These are phyloP conservation scores for Hypena proboscidalis DNA, from an alignment of 2,888 invertebrate species.

Conservation along the genomic window DNA sequence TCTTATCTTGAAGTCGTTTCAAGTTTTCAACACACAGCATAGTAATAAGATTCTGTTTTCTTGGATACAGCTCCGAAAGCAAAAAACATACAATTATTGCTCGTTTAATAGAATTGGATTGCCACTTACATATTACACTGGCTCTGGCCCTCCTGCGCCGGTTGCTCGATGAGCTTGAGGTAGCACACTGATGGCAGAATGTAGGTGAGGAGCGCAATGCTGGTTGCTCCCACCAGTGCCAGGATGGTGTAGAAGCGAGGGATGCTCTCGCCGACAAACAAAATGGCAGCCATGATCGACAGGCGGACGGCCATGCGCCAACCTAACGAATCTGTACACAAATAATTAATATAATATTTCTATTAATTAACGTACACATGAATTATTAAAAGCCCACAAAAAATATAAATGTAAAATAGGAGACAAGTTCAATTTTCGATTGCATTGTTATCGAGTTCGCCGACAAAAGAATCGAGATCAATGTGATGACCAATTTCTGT, in stretches of 20 bases:
- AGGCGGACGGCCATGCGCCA: conserved; percentile 85
- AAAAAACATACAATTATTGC: background rate
- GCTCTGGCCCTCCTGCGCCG: conserved; percentile 55
- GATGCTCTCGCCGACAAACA: conserved; percentile 88
- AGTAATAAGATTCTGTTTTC: too few species aligned
- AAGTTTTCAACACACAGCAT: too few species aligned
- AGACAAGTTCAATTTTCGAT: too few species aligned
- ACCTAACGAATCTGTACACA: conserved; percentile 84
- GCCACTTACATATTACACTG: conserved; percentile 60
- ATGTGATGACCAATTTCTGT: too few species aligned
- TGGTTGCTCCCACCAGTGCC: conserved; percentile 89
- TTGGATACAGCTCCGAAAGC: too few species aligned
- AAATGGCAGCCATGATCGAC: conserved; percentile 83
- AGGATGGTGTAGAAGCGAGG: conserved; percentile 89
- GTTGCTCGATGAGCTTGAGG: conserved; percentile 83
- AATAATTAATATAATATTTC: too few species aligned
- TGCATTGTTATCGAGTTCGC: too few species aligned
- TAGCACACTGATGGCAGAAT: conserved; percentile 89
- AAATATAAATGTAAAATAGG: too few species aligned
- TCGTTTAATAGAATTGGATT: background rate
- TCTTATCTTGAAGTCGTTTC: too few species aligned
- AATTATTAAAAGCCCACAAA: too few species aligned
- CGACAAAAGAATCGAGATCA: too few species aligned
- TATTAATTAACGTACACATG: too few species aligned
- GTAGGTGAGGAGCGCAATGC: conserved; percentile 88